Evolutionary conservation across 2,113 vertebrate genomes (phyloP).

Genomic region (Sturnus vulgaris): DNA sequence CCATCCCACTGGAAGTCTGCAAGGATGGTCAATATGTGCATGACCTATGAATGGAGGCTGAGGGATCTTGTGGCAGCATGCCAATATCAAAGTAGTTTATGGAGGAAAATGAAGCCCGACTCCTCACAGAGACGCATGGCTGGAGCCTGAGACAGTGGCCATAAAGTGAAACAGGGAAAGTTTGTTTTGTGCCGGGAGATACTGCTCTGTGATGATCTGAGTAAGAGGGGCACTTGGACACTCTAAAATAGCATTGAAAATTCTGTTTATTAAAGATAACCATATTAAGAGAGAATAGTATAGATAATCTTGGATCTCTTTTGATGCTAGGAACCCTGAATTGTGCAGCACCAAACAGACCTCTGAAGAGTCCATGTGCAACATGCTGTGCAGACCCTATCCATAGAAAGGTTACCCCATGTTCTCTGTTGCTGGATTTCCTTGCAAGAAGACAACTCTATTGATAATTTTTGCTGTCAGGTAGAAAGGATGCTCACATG

Average conservation of each 20-base stretch:
- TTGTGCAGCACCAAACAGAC: neutral
- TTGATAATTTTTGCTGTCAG: neutral
- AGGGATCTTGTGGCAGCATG: neutral
- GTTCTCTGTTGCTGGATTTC: neutral
- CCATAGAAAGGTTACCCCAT: neutral
- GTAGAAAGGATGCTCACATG: neutral
- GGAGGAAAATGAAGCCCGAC: accelerated
- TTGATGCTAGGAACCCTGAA: neutral
- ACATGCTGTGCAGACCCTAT: neutral
- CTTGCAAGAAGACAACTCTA: neutral
- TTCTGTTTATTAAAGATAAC: neutral
- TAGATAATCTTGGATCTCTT: neutral
- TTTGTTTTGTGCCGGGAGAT: neutral
- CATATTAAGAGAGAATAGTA: neutral
- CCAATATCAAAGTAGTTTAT: neutral
- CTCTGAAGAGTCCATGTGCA: neutral
- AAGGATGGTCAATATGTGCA: neutral
- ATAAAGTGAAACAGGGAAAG: neutral
- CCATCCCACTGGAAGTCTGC: neutral
- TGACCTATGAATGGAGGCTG: neutral
- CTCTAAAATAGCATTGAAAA: neutral
- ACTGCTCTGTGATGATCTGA: neutral
- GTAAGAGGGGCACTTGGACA: neutral
- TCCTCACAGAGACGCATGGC: neutral
- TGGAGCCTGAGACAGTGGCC: neutral